Percentiles rank a stretch among this genome's conserved stretches.
Conservation (phyloP, 2,113 vertebrate species). For the Nanorana parkeri region DNA sequence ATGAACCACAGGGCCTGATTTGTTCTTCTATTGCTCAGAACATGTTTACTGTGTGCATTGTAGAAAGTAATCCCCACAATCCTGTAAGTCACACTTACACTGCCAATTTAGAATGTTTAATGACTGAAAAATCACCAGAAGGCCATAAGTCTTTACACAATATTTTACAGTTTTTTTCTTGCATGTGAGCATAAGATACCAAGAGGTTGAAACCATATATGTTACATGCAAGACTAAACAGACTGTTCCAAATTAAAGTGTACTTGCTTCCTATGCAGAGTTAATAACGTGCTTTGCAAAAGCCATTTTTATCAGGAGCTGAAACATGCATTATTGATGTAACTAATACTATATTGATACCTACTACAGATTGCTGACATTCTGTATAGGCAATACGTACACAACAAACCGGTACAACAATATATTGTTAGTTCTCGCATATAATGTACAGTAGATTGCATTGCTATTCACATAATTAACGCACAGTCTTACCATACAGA, state of each 20-base stretch:
- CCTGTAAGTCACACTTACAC: slow-evolving; percentile 12
- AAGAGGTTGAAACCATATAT: background rate
- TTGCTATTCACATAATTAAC: background rate
- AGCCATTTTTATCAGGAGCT: too few relatives aligned
- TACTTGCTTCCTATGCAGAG: too few relatives aligned
- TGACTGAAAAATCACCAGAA: background rate
- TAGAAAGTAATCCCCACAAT: background rate
- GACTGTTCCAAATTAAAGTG: too few relatives aligned
- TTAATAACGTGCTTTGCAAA: too few relatives aligned
- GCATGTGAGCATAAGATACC: background rate
- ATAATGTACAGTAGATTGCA: background rate
- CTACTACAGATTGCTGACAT: too few relatives aligned
- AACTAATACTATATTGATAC: too few relatives aligned
- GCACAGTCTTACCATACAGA: background rate
- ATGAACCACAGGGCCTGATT: background rate
- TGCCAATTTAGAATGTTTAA: background rate
- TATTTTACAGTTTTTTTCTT: background rate
- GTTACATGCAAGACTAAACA: background rate
- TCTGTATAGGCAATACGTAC: too few relatives aligned
- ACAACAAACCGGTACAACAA: background rate
- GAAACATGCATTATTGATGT: too few relatives aligned
- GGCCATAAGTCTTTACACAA: background rate
- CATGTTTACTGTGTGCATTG: slow-evolving; percentile 34
- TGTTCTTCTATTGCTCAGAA: slow-evolving; percentile 62
- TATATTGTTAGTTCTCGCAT: background rate